Evolutionary conservation across 1,140 invertebrate species (phyloP).

Genomic region (Thalassaphorura encarpata): DNA sequence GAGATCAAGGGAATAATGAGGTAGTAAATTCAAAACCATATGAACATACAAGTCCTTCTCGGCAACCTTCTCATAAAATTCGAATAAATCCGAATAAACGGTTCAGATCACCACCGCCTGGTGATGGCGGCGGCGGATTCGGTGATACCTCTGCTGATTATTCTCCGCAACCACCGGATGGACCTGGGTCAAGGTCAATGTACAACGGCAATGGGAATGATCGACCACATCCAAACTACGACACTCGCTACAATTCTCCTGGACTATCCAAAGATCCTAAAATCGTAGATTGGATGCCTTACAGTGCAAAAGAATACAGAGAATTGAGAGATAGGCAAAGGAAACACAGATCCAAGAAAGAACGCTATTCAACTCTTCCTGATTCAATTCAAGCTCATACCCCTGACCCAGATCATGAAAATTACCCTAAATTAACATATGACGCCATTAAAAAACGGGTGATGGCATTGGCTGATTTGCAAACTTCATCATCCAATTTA

Average conservation of each 20-base stretch:
- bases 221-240: slow-evolving; percentile 12
- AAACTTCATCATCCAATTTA: no score
- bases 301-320: neutral
- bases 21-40: no score
- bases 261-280: slow-evolving; percentile 17
- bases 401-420: slow-evolving; percentile 15
- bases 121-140: neutral
- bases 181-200: neutral
- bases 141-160: no score
- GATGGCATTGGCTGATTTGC: no score
- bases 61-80: no score
- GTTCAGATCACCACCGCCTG: neutral
- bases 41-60: no score
- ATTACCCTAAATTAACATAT: slow-evolving; percentile 18
- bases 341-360: neutral
- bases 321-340: neutral
- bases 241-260: slow-evolving; percentile 20
- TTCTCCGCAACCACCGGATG: neutral
- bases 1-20: no score
- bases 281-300: slow-evolving; percentile 14
- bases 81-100: neutral
- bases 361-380: slow-evolving; percentile 10
- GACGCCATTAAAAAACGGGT: slow-evolving; percentile 4
- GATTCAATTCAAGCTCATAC: slow-evolving; percentile 4
- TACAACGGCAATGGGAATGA: neutral